Evolutionary conservation across 2,797 vertebrate species (phyloP), one percentile per base, ranked within the genome.

Genomic region (Neomorphus geoffroyi): DNA sequence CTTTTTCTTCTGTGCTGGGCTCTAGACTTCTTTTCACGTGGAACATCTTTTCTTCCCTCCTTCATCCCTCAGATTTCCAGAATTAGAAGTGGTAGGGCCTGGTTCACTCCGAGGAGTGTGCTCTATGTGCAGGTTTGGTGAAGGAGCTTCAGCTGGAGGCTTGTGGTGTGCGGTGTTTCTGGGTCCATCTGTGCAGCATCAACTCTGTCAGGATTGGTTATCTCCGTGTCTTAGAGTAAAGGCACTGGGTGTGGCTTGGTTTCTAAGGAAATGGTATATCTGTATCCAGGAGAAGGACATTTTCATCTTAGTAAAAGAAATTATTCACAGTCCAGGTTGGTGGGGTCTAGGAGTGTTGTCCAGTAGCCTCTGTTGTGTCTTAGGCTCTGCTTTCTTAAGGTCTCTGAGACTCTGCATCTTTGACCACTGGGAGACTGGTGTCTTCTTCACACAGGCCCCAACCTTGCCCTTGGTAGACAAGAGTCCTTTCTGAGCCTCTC

Each of bases 121-220:
- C 58, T 69, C 0, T 28, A 12, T 32, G 0, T 8, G 3, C 23
- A 21, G 7, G 13, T 69, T 89, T 66, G 3, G 4, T 74, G 57
- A n/a, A 9, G 64, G 61, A 78, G 7, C 35, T 54, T 74, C 35
- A 30, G 8, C 51, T 62, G 61, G 53, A 57, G 51, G 19, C 70
- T 32, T 51, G 27, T 10, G 1, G 8, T 32, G 17, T 21, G 32
- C 15, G 21, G 37, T 9, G 8, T 50, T 21, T 85, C 64, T 65
- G 51, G 11, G 9, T 74, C 35, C 58, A 32, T 19, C 11, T 67
- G 54, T 50, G 46, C n/a, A 86, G 27, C 33, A 46, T 21, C 39
- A 28, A 8, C 24, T 24, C 43, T 62, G 15, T 39, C 32, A 32
- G 81, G 39, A 56, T n/a, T 1, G 7, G 41, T 53, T 79, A 18